These are phyloP conservation scores for Drosophila colorata DNA, from an alignment of 2,888 invertebrate genomes.

Conservation along the genomic window DNA sequence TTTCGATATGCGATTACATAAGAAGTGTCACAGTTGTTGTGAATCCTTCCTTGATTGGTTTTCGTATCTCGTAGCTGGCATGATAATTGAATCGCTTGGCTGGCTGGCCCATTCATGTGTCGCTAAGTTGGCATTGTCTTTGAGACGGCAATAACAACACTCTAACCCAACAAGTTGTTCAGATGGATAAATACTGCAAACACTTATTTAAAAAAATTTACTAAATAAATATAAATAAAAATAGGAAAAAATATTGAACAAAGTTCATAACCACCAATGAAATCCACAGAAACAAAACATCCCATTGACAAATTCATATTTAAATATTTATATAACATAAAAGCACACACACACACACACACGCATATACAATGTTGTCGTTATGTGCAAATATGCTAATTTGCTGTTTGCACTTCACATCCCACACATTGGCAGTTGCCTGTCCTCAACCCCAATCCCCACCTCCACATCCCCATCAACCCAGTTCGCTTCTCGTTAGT, in stretches of 20 bases:
- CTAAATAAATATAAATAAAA: conserved; percentile 6
- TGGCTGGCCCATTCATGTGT: conserved; percentile 29
- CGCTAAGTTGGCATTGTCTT: neutral
- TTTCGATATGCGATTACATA: neutral
- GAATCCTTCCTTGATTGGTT: conserved; percentile 8
- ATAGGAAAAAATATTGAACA: conserved; percentile 32
- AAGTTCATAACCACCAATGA: conserved; percentile 41
- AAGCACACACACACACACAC: conserved; percentile 13
- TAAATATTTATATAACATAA: conserved; percentile 70
- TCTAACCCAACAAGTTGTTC: neutral
- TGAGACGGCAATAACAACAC: conserved; percentile 2
- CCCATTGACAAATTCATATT: conserved; percentile 57
- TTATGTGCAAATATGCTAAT: conserved; percentile 77
- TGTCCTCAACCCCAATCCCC: neutral
- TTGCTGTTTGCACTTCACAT: conserved; percentile 69
- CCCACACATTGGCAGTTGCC: conserved; percentile 29
- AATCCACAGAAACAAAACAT: conserved; percentile 19
- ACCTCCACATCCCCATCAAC: neutral
- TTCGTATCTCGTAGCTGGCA: neutral
- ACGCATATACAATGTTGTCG: conserved; percentile 60
- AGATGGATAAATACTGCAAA: conserved; percentile 20
- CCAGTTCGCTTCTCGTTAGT: conserved; percentile 15
- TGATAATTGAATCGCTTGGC: conserved; percentile 35
- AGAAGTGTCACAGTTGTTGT: conserved; percentile 27
- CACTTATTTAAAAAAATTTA: conserved; percentile 26